phyloP scores from a whole-genome alignment of 2,797 vertebrate genomes.

The Chaunax sp. region DNA sequence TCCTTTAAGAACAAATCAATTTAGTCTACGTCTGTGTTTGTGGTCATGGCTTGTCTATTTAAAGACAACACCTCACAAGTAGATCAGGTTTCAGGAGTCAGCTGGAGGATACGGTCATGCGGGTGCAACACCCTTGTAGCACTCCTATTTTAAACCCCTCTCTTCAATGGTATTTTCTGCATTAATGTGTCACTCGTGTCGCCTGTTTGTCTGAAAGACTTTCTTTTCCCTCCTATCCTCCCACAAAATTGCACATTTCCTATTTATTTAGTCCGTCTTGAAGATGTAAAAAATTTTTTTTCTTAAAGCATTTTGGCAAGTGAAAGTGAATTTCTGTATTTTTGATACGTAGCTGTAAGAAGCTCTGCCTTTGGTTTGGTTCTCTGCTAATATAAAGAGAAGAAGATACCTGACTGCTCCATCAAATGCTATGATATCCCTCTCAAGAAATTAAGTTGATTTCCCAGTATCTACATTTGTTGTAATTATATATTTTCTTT shows the following conservation, averaged over 20 bases:
- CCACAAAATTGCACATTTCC: neutral
- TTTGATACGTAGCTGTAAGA: slow-evolving; percentile 10
- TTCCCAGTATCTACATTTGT: neutral
- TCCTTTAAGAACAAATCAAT: neutral
- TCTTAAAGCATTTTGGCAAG: neutral
- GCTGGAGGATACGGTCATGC: slow-evolving; percentile 63
- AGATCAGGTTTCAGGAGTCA: slow-evolving; percentile 62
- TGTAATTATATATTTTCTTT: neutral
- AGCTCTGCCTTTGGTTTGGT: neutral
- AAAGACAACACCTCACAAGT: slow-evolving; percentile 51
- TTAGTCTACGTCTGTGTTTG: slow-evolving; percentile 31
- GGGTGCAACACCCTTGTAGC: slow-evolving; percentile 55
- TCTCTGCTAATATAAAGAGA: neutral
- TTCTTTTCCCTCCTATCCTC: neutral
- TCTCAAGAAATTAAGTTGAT: neutral
- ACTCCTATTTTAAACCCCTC: slow-evolving; percentile 66
- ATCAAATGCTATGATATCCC: neutral
- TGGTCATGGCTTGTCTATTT: slow-evolving; percentile 57
- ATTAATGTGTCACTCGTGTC: slow-evolving; percentile 60
- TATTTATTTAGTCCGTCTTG: neutral
- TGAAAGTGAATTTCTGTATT: neutral
- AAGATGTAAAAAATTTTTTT: neutral
- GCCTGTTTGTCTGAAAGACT: slow-evolving; percentile 54
- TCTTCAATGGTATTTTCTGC: slow-evolving; percentile 51
- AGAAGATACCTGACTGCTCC: neutral